Base-by-base conservation (phyloP, 2,888 invertebrate species). In the Sinohyriopsis cumingii region DNA sequence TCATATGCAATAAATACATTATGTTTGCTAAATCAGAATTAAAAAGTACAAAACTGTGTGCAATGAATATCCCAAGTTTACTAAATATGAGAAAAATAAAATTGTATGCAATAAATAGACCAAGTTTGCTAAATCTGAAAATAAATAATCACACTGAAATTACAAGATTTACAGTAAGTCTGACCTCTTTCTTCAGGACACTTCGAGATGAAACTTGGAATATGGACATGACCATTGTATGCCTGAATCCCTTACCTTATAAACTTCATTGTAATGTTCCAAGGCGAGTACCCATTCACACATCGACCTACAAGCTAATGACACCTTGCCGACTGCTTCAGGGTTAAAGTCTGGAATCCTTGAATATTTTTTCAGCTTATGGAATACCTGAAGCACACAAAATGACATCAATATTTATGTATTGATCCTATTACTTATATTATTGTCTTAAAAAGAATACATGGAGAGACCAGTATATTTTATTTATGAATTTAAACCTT, bases 201-300 rank as follows among this genome's bases (percentile, higher is more conserved):
- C 12, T 45, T 45, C 0, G 3, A 15, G 15, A 45, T 45, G 45
- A 45, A 45, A 45, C 45, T 45, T 45, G 15, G 45, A 45, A 45
- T 45, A 3, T 45, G 45, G 45, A 45, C 45, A 45, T 45, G 45
- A 45, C 45, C 15, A 15, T 15, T 4, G 4, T 45, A 2, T 45
- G 45, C 45, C 45, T 12, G 15, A n/a, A 19, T 33, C 28, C 15
- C 66, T 68, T 71, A 89, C 89, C 87, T 89, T 89, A 76, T 86
- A 86, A 25, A 89, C 89, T 45, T 88, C 86, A 75, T 90, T 87
- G 74, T 89, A 89, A 75, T 89, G 87, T 72, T 90, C 89, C 63
- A 90, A 74, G 6, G 89, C 89, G 56, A 89, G 76, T 4, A 90
- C 89, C 90, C 90, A 90, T 71, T 86, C 80, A 78, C 90, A 90